Conservation (phyloP, 2,797 vertebrate genomes). For the Setipinna tenuifilis region DNA sequence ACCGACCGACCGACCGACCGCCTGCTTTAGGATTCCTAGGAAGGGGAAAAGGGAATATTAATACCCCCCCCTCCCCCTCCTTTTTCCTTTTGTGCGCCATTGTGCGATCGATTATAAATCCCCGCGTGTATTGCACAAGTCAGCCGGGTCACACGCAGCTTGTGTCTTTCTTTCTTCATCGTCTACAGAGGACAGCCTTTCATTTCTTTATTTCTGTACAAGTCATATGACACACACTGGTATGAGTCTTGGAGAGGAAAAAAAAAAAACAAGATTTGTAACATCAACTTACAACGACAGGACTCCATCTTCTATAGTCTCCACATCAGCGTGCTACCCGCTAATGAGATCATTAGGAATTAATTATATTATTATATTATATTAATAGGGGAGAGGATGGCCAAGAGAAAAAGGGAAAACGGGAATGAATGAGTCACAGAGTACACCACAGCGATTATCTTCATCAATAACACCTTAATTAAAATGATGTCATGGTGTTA, state of each 20-base stretch:
- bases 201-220: background rate
- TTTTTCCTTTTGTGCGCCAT: slow-evolving; percentile 52
- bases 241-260: too few relatives aligned
- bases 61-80: too few relatives aligned
- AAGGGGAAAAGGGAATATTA: slow-evolving; percentile 55
- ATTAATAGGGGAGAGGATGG: background rate
- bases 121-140: background rate
- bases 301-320: background rate
- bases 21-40: slow-evolving; percentile 50
- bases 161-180: background rate
- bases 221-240: background rate
- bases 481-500: background rate
- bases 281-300: background rate
- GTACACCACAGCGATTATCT: background rate
- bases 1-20: slow-evolving; percentile 48
- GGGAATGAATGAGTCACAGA: background rate
- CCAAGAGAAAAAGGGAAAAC: background rate
- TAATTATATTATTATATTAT: too few relatives aligned
- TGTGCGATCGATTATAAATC: slow-evolving; percentile 37
- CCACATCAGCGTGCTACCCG: background rate
- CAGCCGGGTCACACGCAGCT: background rate
- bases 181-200: background rate
- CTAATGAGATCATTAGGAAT: background rate
- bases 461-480: background rate
- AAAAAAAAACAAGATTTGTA: background rate